Base-by-base conservation (phyloP, 2,797 vertebrate genomes). In the Anguilla marmorata region DNA sequence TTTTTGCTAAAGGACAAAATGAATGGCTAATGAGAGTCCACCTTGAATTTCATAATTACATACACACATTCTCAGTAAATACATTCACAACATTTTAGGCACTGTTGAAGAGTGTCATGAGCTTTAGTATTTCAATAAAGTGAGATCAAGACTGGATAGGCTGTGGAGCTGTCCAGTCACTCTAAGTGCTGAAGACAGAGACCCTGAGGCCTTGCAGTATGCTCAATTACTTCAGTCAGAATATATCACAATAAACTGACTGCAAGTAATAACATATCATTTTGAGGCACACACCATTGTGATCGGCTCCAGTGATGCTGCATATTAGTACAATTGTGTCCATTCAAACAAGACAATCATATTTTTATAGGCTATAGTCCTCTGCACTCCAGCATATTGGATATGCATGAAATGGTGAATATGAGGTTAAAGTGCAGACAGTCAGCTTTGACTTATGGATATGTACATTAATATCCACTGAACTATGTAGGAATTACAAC, bases 151-250 rank as follows among this genome's bases (percentile, higher is more conserved):
- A 82, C 11, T 2, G 3, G 21, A 63, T 27, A 2, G 24, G 33
- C 19, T 24, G 19, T 27, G 82, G 89, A 90, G 89, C 91, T 90
- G 91, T 91, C 87, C 90, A 86, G 16, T 27, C 24, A 85, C 30
- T 4, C 30, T 60, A 85, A 86, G 87, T 91, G 58, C 91, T 92
- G 90, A 90, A 91, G 88, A 14, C n/a, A 60, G 69, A 45, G 21
- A 89, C 21, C 85, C 85, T 19, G 5, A 66, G 54, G 66, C 87
- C 0, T 41, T 82, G 66, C 66, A 90, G 33, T 86, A 45, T 52
- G 60, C 89, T 89, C 85, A 89, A 69, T 89, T 86, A 88, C 69
- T 54, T 84, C 74, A 84, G 56, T 79, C 56, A 37, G 56, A 80
- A 87, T n/a, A n/a, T 56, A 9, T 88, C 86, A 79, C 30, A 86